These are phyloP conservation scores for Boloria selene DNA, from an alignment of 2,888 invertebrate genomes.

Conservation along the genomic window DNA sequence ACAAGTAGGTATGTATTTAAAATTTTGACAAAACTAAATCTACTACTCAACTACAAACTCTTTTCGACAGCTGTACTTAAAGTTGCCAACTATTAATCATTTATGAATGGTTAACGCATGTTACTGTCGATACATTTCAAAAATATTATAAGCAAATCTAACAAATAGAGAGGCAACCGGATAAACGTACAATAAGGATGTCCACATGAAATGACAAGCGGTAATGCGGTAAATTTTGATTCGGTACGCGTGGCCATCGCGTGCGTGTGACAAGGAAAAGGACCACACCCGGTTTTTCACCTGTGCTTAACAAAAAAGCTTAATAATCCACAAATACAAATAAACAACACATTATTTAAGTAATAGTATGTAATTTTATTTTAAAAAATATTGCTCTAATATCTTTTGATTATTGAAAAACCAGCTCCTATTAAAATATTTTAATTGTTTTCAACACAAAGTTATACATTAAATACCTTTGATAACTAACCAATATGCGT, in stretches of 20 bases:
- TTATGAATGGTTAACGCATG: slow-evolving; percentile 7
- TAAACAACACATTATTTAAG: background rate
- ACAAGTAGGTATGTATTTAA: too few species aligned
- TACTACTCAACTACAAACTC: background rate
- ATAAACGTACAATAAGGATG: slow-evolving; percentile 21
- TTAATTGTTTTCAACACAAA: slow-evolving; percentile 1
- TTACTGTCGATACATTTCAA: slow-evolving; percentile 10
- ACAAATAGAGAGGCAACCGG: slow-evolving; percentile 10
- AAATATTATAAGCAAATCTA: slow-evolving; percentile 1
- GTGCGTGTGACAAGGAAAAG: slow-evolving; percentile 50
- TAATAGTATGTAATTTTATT: too few species aligned
- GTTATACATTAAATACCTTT: slow-evolving; percentile 47
- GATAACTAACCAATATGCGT: slow-evolving; percentile 68
- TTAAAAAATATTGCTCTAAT: too few species aligned
- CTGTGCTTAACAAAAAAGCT: slow-evolving; percentile 6
- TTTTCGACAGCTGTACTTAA: slow-evolving; percentile 11
- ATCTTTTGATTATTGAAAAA: background rate
- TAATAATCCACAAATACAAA: background rate
- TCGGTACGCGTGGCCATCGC: slow-evolving; percentile 60
- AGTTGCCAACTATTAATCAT: background rate
- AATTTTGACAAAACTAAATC: too few species aligned
- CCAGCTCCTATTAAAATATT: background rate
- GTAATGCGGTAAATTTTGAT: slow-evolving; percentile 45
- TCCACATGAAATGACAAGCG: slow-evolving; percentile 23
- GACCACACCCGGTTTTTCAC: slow-evolving; percentile 6